Base-by-base conservation (phyloP, 2,888 invertebrate species). In the Melinaea marsaeus region DNA sequence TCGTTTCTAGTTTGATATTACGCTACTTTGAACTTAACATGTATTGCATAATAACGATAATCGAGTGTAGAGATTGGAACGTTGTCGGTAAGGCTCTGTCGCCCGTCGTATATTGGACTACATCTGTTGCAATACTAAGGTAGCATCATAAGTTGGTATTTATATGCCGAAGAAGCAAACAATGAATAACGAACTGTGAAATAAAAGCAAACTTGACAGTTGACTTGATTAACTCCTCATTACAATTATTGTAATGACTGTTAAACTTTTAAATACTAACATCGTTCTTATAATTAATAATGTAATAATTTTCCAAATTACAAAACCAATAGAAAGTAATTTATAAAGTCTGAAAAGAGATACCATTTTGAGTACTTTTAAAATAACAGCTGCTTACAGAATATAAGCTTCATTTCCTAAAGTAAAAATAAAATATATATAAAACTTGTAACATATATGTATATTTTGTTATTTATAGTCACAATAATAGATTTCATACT, bases 101-200 rank as follows among this genome's bases (percentile, higher is more conserved):
- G 59, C 56, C 62, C 51, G 47, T 63, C 61, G 63, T 61, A 46
- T 51, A 55, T 33, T 55, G 60, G 62, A 64, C 67, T 69, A 72
- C 70, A 71, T 68, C 75, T 75, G 78, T 77, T 82, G 81, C 80
- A 79, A 74, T 78, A 76, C 75, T 75, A 74, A 77, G 76, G 75
- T 77, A 77, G 72, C 74, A 71, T 70, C 72, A 72, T 78, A 75
- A 74, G 71, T 75, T 71, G 65, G 67, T 76, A 74, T 71, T 72
- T 75, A 72, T 72, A 73, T 71, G 69, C 69, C 69, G 69, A 68
- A 68, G 71, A 67, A 68, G 73, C 75, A 71, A 72, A 76, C 75
- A 74, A 75, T 74, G 78, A 75, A 77, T 79, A 82, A 80, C 77
- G 79, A 80, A 81, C 77, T 78, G 79, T 74, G 70, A 78, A 78